Base-by-base conservation (phyloP, 1,140 invertebrate genomes). In the Steinernema feltiae region DNA sequence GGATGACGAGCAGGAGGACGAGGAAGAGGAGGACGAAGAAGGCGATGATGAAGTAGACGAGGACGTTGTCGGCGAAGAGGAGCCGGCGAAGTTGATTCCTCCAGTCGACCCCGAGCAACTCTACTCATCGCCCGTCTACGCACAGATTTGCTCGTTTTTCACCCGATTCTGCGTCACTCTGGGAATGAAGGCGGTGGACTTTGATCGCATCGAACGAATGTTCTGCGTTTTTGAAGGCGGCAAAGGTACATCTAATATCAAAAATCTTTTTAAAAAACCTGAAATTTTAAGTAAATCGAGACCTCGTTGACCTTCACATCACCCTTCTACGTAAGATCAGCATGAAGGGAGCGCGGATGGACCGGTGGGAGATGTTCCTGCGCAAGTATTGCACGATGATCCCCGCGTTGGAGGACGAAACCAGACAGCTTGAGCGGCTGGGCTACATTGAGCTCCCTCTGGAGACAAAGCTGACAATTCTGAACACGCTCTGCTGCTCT, bases 371-470 rank as follows among this genome's bases (percentile, higher is more conserved):
- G 87, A 91, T 90, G 84, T 90, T 91, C 74, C 86, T 97, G 75
- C 91, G 93, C 70, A 95, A 94, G 85, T 88, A 88, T 81, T 72
- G 74, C n/a, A 21, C 41, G 2, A 78, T 48, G 18, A 74, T 31
- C 21, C 35, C n/a, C 24, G 69, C n/a, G 21, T 92, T 91, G 53
- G 90, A 92, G 78, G 92, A 94, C 84, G 95, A 97, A 90, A 94
- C 92, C 75, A 97, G 94, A 94, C 94, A 97, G 89, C 89, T 98
- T 69, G 95, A 97, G 87, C 90, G 93, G 78, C 95, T 95, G 90
- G 94, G 95, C 41, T 98, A 96, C 87, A 94, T 93, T 86, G 94
- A 95, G 88, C 91, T 93, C 78, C 92, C 92, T 81, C 88, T 94
- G 48, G 90, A 91, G 82, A 91, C 94, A 2, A 97, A 97, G 89